Percentiles rank a stretch among this genome's conserved stretches.
These are phyloP conservation scores for Amiota communis DNA, from an alignment of 2,888 invertebrate species.

Conservation along the genomic window DNA sequence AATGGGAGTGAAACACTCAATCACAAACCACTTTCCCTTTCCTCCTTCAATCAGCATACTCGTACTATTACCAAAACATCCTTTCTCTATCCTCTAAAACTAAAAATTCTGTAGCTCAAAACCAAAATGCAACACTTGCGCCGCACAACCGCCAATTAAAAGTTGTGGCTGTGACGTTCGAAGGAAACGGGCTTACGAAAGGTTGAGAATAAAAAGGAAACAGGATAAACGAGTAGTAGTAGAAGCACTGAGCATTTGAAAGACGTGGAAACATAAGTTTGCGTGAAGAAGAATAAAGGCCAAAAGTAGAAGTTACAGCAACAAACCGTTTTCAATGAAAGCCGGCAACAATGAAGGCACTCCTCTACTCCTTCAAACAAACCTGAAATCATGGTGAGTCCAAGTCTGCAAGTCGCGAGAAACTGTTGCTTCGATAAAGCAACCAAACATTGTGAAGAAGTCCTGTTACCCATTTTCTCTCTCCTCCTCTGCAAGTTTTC, in stretches of 20 bases:
- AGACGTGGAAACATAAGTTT: neutral
- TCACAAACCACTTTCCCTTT: neutral
- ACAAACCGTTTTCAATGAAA: conserved; percentile 1
- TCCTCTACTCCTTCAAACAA: too few relatives aligned
- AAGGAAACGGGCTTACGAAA: conserved; percentile 10
- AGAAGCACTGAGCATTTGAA: neutral
- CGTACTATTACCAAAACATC: neutral
- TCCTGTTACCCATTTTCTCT: neutral
- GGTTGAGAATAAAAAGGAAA: conserved; percentile 13
- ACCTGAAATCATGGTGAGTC: too few relatives aligned
- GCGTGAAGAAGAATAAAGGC: neutral
- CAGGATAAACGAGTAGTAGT: neutral
- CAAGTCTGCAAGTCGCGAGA: too few relatives aligned
- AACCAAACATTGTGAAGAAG: neutral
- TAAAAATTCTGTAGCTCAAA: conserved; percentile 2
- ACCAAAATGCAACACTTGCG: conserved; percentile 40
- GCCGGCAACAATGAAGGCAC: conserved; percentile 1
- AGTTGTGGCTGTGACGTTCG: conserved; percentile 8
- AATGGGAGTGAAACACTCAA: neutral
- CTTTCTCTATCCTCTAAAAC: neutral
- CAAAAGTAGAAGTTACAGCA: conserved; percentile 15
- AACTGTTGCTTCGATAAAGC: too few relatives aligned
- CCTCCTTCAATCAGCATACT: neutral
- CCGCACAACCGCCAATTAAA: conserved; percentile 24
- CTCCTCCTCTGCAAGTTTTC: conserved; percentile 10